Evolutionary conservation across 2,113 vertebrate genomes (phyloP), one percentile per base, ranked within the genome.

Genomic region (Thoracochromis brauschi): DNA sequence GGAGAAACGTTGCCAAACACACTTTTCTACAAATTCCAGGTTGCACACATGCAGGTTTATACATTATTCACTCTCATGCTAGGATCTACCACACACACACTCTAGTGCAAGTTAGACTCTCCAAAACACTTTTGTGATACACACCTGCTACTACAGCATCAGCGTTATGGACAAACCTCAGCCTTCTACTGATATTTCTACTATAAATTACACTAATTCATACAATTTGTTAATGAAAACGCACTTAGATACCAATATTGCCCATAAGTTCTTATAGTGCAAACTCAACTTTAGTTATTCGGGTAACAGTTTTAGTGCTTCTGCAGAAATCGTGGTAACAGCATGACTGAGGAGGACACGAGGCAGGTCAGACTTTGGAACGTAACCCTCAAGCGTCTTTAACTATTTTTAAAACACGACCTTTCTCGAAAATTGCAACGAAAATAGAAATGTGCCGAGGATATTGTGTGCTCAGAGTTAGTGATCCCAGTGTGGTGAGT

Each of bases 41-140:
- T 81, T 82, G 63, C 65, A 58, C 73, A 53, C 83, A 51, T 54
- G 9, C 85, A 91, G 84, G 87, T 90, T 83, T 58, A 92, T 89
- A 42, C 40, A 89, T 91, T 88, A 91, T 86, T 88, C 60, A 92
- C 24, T 54, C 57, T 75, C 57, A 35, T 78, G 63, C 81, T 68
- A 1, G 81, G 82, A 88, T 83, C 11, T 57, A 84, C 85, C 33
- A 7, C 71, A 53, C 47, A 65, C 54, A 83, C 63, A 85, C 7
- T 31, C 45, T 16, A 26, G 21, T 85, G 71, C 80, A 92, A 87
- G 21, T 91, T 91, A 85, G 7, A 92, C 87, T 91, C 90, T 85
- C 73, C 60, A 82, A 85, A 88, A 45, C 58, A 81, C 63, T 7
- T 45, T 54, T 73, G 79, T 86, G 7, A 81, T 49, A 92, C 82